Percentiles rank a stretch among this genome's conserved stretches.
These are phyloP conservation scores for Eutolmus rufibarbis DNA, from an alignment of 2,888 invertebrate genomes.

Conservation along the genomic window DNA sequence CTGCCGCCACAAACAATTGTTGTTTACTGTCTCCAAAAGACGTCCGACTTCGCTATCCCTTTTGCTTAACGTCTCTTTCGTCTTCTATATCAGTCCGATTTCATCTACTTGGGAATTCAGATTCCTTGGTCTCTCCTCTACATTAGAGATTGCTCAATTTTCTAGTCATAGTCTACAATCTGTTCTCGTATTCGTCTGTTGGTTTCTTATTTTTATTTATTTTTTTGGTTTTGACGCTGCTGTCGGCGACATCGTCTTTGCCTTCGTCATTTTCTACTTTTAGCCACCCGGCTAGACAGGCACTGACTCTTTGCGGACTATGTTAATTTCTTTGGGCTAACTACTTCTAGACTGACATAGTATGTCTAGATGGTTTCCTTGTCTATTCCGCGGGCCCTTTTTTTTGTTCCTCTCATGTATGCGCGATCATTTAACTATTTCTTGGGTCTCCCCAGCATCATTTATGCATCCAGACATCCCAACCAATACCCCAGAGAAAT, in stretches of 20 bases:
- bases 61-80: background rate
- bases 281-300: constrained; percentile 17
- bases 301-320: constrained; percentile 11
- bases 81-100: background rate
- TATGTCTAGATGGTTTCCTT: background rate
- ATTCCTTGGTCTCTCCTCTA: constrained; percentile 3
- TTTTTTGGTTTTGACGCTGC: constrained; percentile 2
- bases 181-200: background rate
- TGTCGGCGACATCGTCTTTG: constrained; percentile 28
- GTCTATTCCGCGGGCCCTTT: background rate
- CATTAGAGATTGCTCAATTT: constrained; percentile 8
- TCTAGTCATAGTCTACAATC: background rate
- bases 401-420: background rate
- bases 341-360: background rate
- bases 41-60: background rate
- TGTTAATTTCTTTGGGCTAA: background rate
- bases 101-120: constrained; percentile 1
- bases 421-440: background rate
- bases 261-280: constrained; percentile 30
- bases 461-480: background rate
- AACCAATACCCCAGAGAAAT: background rate
- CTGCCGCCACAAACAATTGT: constrained; percentile 9
- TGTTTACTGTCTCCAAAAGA: background rate
- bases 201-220: background rate
- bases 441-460: background rate